Percentiles rank a stretch among this genome's conserved stretches.
Evolutionary conservation across 2,113 vertebrate species (phyloP).

Genomic region (Pteruthius melanotis): DNA sequence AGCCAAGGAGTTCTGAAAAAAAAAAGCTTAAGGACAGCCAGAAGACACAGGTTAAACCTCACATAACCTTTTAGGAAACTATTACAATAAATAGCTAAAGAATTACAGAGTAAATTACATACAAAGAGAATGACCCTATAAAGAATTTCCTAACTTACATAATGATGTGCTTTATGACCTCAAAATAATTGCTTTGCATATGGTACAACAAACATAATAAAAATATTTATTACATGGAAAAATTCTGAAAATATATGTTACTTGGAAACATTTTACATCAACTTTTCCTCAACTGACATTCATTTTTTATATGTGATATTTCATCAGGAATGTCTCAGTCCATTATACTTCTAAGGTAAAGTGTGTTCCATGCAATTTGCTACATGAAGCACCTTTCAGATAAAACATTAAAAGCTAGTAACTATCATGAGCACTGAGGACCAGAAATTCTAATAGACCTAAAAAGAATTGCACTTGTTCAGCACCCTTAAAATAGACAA

Average conservation of each 20-base stretch:
- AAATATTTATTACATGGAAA: not conserved
- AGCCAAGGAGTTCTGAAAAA: not conserved
- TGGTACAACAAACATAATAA: not conserved
- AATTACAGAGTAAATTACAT: not conserved
- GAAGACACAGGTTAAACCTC: not conserved
- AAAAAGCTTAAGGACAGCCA: not conserved
- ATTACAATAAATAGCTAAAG: not conserved
- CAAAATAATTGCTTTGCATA: not conserved
- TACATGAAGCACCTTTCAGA: not conserved
- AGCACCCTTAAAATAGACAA: not conserved
- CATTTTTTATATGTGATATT: not conserved
- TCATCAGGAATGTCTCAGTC: not conserved
- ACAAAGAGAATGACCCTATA: not conserved
- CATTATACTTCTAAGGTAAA: not conserved
- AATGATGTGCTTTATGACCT: not conserved
- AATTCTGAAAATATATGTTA: not conserved
- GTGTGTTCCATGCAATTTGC: not conserved
- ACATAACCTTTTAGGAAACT: not conserved
- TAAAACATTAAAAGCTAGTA: slow-evolving; percentile 14
- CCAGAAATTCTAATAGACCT: not conserved
- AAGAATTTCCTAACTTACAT: not conserved
- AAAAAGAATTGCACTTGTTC: not conserved
- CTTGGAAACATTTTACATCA: not conserved
- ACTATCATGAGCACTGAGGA: not conserved
- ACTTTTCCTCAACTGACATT: not conserved